Evolutionary conservation across 1,140 invertebrate genomes (phyloP).

Genomic region (Drosophila navojoa): DNA sequence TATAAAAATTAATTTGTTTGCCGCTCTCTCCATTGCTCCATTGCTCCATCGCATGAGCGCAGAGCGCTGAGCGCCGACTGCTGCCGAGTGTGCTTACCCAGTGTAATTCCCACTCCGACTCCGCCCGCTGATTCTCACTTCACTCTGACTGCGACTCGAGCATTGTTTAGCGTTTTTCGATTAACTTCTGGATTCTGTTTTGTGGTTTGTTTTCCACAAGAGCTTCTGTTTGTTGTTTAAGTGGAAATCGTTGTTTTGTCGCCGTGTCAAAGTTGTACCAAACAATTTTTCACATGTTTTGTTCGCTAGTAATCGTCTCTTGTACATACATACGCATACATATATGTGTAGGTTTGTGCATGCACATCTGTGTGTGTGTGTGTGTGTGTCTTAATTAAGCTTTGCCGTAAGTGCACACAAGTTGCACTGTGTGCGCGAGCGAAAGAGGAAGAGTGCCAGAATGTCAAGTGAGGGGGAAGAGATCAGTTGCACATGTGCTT

Average conservation of each 20-base stretch:
- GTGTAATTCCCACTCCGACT: background rate
- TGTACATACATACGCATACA: background rate
- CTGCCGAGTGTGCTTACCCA: background rate
- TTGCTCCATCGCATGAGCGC: too few species aligned
- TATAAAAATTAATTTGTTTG: slow-evolving; percentile 83
- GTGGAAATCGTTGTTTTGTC: slow-evolving; percentile 82
- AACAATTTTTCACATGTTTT: slow-evolving; percentile 68
- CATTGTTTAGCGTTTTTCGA: slow-evolving; percentile 79
- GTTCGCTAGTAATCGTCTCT: slow-evolving; percentile 37
- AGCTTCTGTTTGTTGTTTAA: slow-evolving; percentile 70
- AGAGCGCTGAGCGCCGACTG: too few species aligned
- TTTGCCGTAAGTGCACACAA: slow-evolving; percentile 30
- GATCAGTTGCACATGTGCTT: slow-evolving; percentile 3
- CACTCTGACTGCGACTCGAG: slow-evolving; percentile 16
- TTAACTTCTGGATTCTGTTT: slow-evolving; percentile 76
- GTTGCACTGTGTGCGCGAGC: slow-evolving; percentile 1
- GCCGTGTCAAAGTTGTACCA: slow-evolving; percentile 71
- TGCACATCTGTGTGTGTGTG: background rate
- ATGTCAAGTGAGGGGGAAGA: too few species aligned
- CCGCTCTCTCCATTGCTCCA: slow-evolving; percentile 42
- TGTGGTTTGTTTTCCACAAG: slow-evolving; percentile 50
- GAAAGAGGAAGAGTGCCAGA: too few species aligned
- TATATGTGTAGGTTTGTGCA: slow-evolving; percentile 15
- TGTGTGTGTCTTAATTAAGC: slow-evolving; percentile 65
- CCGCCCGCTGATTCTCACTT: background rate